Evolutionary conservation across 2,888 invertebrate species (phyloP).

Genomic region (Eueremaeus valkanovi): DNA sequence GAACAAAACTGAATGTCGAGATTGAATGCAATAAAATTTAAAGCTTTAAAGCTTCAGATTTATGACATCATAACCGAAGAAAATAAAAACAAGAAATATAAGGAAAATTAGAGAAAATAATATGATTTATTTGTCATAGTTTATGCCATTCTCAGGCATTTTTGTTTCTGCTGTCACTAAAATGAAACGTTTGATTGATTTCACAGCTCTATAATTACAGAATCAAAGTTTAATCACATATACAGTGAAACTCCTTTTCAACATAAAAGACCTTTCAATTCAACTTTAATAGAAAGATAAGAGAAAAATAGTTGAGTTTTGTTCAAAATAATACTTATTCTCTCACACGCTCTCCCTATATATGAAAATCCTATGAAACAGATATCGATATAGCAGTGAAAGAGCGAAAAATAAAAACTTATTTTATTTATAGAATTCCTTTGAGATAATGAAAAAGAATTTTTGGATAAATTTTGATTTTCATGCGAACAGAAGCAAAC

Average conservation of each 20-base stretch:
- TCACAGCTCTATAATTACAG: not conserved
- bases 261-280: not conserved
- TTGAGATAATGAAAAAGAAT: constrained; percentile 14
- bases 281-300: not conserved
- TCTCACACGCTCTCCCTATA: too few relatives aligned
- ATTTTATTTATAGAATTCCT: constrained; percentile 22
- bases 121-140: not conserved
- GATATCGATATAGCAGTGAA: not conserved
- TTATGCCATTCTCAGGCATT: not conserved
- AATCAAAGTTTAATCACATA: not conserved
- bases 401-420: not conserved
- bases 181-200: not conserved
- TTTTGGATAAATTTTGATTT: not conserved
- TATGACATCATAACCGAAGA: too few relatives aligned
- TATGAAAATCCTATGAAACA: not conserved
- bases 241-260: not conserved
- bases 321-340: too few relatives aligned
- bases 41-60: not conserved
- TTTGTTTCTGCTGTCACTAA: not conserved
- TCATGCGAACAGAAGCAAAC: not conserved
- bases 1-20: too few relatives aligned
- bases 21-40: not conserved
- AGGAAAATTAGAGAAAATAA: not conserved
- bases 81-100: too few relatives aligned
- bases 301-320: too few relatives aligned